Percentiles rank a stretch among this genome's conserved stretches.
These are phyloP conservation scores for Heliconius melpomene DNA, from an alignment of 1,140 invertebrate species.

Conservation along the genomic window DNA sequence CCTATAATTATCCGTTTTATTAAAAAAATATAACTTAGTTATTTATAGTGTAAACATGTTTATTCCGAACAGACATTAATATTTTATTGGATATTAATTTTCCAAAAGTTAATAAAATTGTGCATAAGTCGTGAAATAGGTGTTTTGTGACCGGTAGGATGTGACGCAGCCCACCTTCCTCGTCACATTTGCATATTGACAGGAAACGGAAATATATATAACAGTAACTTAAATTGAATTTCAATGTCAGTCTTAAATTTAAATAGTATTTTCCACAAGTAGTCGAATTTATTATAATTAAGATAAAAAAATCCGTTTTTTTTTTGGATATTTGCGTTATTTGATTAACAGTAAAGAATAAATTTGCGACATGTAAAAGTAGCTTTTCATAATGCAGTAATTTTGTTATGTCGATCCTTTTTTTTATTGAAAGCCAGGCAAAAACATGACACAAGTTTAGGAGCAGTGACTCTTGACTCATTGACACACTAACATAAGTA, in stretches of 20 bases:
- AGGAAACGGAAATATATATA: constrained; percentile 21
- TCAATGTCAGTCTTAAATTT: constrained; percentile 1
- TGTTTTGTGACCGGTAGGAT: constrained; percentile 20
- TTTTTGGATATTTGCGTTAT: no score
- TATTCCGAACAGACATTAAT: not conserved
- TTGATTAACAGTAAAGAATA: no score
- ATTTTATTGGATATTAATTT: not conserved
- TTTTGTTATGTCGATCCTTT: no score
- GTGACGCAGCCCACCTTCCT: constrained; percentile 25
- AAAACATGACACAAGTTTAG: not conserved
- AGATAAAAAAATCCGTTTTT: no score
- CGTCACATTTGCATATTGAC: constrained; percentile 19
- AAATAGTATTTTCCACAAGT: not conserved
- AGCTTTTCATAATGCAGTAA: no score
- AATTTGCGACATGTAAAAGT: no score
- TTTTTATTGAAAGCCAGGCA: not conserved
- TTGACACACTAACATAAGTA: constrained; percentile 5
- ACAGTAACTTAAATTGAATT: constrained; percentile 11
- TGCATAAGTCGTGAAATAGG: not conserved
- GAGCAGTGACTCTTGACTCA: not conserved
- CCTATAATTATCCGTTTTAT: not conserved
- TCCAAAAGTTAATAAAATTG: not conserved
- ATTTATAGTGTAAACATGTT: not conserved
- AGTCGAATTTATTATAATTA: not conserved
- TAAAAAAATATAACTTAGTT: not conserved